Evolutionary conservation across 2,797 vertebrate species (phyloP).

Genomic region (Rhinatrema bivittatum): DNA sequence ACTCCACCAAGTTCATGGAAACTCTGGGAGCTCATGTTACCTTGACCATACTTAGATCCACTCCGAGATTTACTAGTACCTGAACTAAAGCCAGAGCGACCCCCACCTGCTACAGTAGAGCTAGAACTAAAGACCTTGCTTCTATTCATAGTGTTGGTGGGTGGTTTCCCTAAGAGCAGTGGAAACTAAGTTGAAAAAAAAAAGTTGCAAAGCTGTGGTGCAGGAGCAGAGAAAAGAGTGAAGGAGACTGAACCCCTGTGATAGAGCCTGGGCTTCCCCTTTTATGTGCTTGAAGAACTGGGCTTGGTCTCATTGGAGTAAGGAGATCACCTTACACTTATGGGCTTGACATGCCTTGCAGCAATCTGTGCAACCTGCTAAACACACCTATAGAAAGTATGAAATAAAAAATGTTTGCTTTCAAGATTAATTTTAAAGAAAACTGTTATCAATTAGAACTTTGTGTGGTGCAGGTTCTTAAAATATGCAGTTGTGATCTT

Average conservation of each 20-base stretch:
- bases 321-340: slow-evolving; percentile 31
- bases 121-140: slow-evolving; percentile 9
- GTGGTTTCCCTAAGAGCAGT: no score
- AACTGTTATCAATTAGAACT: no score
- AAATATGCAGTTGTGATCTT: no score
- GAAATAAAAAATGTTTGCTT: no score
- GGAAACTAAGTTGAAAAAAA: no score
- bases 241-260: not conserved
- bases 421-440: no score
- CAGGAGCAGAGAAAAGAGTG: not conserved
- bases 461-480: no score
- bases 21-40: slow-evolving; percentile 36
- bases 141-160: no score
- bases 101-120: slow-evolving; percentile 4
- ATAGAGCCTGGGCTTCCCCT: not conserved
- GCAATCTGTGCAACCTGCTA: not conserved
- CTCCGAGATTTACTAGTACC: not conserved
- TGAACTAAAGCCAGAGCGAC: slow-evolving; percentile 19
- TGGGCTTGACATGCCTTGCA: slow-evolving; percentile 35
- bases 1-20: slow-evolving; percentile 22
- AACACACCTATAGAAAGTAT: no score
- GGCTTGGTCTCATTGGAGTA: slow-evolving; percentile 16
- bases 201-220: no score
- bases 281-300: slow-evolving; percentile 23
- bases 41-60: not conserved